Evolutionary conservation across 2,797 vertebrate species (phyloP).

Genomic region (Streptopelia turtur): DNA sequence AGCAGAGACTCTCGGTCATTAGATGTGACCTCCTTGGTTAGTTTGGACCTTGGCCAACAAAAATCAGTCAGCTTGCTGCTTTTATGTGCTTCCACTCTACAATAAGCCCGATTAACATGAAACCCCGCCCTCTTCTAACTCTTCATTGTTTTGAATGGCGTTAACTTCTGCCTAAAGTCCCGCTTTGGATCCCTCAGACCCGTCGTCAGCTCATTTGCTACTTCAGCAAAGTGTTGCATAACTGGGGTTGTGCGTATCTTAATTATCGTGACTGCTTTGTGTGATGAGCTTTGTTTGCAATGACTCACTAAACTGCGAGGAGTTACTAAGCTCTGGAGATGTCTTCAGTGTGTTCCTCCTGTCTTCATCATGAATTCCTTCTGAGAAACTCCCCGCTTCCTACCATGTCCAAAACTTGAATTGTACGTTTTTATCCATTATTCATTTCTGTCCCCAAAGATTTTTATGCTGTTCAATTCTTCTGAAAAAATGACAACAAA

Average conservation of each 20-base stretch:
- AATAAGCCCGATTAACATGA: neutral
- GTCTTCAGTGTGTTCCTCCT: neutral
- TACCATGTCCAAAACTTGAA: neutral
- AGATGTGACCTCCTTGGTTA: neutral
- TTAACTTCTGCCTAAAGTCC: neutral
- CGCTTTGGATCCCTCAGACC: neutral
- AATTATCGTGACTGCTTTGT: neutral
- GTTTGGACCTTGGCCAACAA: neutral
- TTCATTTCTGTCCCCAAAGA: neutral
- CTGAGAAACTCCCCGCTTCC: neutral
- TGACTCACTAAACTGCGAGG: neutral
- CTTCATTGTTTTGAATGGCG: neutral
- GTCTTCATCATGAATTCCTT: neutral
- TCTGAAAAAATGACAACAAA: neutral
- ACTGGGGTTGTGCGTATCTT: neutral
- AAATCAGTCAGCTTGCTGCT: neutral
- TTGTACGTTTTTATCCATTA: neutral
- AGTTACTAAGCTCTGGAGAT: conserved; percentile 3
- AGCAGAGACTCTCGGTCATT: neutral
- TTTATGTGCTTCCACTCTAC: neutral
- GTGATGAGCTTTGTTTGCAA: conserved; percentile 17
- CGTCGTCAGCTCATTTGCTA: conserved; percentile 2
- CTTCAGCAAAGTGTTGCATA: conserved; percentile 28
- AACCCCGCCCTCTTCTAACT: neutral
- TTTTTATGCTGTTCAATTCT: neutral